Base-by-base conservation (phyloP, 2,888 invertebrate species). In the Myathropa florea region DNA sequence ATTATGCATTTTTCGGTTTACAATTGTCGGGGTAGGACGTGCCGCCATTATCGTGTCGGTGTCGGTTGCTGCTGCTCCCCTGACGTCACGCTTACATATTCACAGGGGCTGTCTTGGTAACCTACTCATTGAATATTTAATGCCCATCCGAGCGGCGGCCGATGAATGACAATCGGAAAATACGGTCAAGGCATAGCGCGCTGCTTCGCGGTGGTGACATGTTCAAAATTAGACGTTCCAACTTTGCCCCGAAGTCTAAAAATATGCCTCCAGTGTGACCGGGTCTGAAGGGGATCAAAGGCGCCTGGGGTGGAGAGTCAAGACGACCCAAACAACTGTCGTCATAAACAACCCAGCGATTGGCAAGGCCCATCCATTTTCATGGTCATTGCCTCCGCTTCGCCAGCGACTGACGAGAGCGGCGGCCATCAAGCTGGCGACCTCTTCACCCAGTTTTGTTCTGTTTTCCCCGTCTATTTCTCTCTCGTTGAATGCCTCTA, bases 71-170 rank as follows among this genome's bases (percentile, higher is more conserved):
- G n/a, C 39, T 46, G 39, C 39, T 46, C n/a, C 39, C n/a, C 60
- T 75, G 75, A 84, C 70, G 75, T 61, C 64, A 71, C 30, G 60
- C 75, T 65, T 36, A 80, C 75, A 65, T 79, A 60, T 39, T 53
- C 46, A 76, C 53, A 77, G 55, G 81, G 68, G 76, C 57, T 46
- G 72, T 23, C 64, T 68, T 60, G 75, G 28, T 57, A 77, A 72
- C 60, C 53, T 2, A 81, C 81, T 85, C 81, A 85, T 85, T 81
- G 77, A 85, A 85, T 85, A 85, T 85, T 81, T 72, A 85, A 81
- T 77, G 59, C 57, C 12, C 57, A 57, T 2, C 33, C 21, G 9
- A n/a, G 67, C 10, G 23, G 53, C 70, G 21, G 10, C 10, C 28
- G 61, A 36, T n/a, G 68, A 64, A 68, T 79, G 28, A 36, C 61